These are phyloP conservation scores for Tragelaphus eurycerus DNA, from an alignment of 2,797 vertebrate genomes.

Conservation along the genomic window DNA sequence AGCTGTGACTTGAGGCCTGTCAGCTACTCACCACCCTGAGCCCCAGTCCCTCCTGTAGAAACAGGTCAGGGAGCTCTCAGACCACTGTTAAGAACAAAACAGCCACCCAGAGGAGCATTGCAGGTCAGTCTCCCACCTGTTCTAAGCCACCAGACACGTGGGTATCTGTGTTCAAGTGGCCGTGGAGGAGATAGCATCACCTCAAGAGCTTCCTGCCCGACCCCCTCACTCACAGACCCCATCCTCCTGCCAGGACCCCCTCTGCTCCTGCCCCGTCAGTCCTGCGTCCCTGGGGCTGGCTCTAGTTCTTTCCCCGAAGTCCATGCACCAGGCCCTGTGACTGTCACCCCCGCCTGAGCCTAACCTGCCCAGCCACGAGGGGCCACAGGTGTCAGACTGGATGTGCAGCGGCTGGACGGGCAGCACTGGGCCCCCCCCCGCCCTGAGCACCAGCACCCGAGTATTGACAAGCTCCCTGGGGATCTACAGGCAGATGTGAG, in stretches of 20 bases:
- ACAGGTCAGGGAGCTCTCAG: neutral
- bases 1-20: neutral
- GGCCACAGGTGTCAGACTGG: neutral
- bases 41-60: neutral
- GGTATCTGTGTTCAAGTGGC: neutral
- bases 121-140: neutral
- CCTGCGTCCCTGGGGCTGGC: neutral
- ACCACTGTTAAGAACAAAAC: neutral
- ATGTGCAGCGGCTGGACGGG: accelerated
- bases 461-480: neutral
- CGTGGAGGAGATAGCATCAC: neutral
- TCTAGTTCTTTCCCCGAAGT: neutral
- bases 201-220: neutral
- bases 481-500: too few relatives aligned
- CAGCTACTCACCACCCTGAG: neutral
- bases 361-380: accelerated
- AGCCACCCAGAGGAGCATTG: neutral
- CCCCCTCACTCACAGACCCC: neutral
- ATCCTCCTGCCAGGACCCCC: neutral
- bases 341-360: neutral
- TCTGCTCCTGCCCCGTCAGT: neutral
- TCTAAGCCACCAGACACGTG: neutral
- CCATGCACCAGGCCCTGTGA: neutral
- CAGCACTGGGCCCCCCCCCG: neutral
- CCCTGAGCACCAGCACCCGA: neutral